phyloP scores from a whole-genome alignment of 2,113 vertebrate genomes.

The Myocastor coypus region DNA sequence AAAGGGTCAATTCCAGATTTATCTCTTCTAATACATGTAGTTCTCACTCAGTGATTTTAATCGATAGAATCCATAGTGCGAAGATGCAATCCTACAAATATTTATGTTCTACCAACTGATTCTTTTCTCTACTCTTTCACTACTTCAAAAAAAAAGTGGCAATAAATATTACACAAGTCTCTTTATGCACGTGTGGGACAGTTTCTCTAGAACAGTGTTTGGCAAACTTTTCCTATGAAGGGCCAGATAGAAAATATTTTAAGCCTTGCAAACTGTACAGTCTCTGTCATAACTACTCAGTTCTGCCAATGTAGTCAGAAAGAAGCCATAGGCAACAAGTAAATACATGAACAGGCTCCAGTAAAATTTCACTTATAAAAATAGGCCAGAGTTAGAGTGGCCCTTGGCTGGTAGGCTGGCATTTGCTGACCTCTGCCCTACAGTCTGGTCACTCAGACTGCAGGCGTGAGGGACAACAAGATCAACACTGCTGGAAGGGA shows the following conservation, averaged over 20 bases:
- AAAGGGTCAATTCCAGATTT: neutral
- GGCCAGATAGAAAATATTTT: slow-evolving; percentile 13
- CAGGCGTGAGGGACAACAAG: neutral
- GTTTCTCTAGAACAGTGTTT: neutral
- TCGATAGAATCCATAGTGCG: neutral
- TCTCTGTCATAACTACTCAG: slow-evolving; percentile 14
- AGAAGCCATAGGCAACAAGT: neutral
- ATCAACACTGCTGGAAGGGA: neutral
- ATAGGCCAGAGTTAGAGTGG: neutral
- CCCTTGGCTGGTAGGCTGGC: neutral
- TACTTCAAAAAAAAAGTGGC: neutral
- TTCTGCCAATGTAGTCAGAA: neutral
- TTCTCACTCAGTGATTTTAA: neutral
- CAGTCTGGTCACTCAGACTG: neutral
- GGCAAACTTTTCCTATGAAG: slow-evolving; percentile 4
- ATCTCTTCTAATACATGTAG: neutral
- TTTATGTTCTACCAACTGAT: neutral
- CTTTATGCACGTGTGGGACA: neutral
- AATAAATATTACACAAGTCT: neutral
- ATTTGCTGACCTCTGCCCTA: neutral
- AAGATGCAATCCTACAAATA: neutral
- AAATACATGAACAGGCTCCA: neutral
- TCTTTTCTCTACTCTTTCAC: neutral
- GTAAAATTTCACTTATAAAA: slow-evolving; percentile 7
- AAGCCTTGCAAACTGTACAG: neutral